Percentiles rank a stretch among this genome's conserved stretches.
Evolutionary conservation across 1,140 invertebrate genomes (phyloP).

Genomic region (Rhopalosiphum maidis): DNA sequence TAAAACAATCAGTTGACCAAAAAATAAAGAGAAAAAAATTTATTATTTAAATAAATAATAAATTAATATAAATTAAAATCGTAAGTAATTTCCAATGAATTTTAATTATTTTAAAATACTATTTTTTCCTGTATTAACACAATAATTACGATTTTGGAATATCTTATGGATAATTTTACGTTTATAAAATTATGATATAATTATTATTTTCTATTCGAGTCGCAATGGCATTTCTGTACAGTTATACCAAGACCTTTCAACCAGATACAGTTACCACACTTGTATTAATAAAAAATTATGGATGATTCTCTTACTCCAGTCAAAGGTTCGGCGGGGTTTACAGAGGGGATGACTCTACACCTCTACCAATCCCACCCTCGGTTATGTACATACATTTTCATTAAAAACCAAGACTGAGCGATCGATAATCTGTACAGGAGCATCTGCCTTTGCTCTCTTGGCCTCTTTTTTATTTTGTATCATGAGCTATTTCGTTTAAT

Average conservation of each 20-base stretch:
- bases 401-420: slow-evolving; percentile 56
- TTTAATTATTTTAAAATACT: background rate
- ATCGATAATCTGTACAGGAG: slow-evolving; percentile 55
- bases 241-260: slow-evolving; percentile 32
- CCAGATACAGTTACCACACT: slow-evolving; percentile 43
- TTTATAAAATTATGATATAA: background rate
- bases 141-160: background rate
- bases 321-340: background rate
- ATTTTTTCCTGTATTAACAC: background rate
- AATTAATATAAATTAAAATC: background rate
- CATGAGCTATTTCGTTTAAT: background rate
- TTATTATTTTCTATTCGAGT: background rate
- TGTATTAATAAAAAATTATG: slow-evolving; percentile 56
- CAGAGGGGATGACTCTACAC: background rate
- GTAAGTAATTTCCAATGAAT: background rate
- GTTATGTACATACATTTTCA: slow-evolving; percentile 54
- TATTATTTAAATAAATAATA: background rate
- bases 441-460: slow-evolving; percentile 44
- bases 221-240: background rate
- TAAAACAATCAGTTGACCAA: background rate
- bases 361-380: slow-evolving; percentile 40
- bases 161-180: background rate
- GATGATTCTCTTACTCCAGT: slow-evolving; percentile 37
- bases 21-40: background rate
- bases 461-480: slow-evolving; percentile 24